Conservation (phyloP, 35 echinoderm and acorn worm genomes). For the Hemicentrotus pulcherrimus region DNA sequence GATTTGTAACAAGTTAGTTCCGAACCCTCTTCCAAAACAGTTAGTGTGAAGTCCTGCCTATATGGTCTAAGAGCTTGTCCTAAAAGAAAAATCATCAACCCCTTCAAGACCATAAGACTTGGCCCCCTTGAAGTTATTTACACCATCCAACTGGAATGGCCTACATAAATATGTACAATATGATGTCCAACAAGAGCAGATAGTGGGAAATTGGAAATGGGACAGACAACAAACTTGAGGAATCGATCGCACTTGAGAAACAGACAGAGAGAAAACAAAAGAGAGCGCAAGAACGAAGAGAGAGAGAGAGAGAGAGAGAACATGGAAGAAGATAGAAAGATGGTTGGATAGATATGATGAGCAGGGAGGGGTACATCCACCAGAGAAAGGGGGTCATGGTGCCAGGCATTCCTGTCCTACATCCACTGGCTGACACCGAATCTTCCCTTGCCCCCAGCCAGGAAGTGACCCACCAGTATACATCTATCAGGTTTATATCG, state of each 20-base stretch:
- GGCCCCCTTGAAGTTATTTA: no score
- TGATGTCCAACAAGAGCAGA: neutral
- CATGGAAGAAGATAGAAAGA: neutral
- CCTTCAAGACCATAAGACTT: no score
- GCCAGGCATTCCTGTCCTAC: neutral
- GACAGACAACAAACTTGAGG: neutral
- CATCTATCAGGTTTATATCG: conserved; percentile 4
- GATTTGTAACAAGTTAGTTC: no score
- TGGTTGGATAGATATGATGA: neutral
- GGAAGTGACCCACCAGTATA: conserved; percentile 7
- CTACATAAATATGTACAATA: no score
- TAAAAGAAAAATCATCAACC: no score
- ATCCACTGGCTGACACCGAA: neutral
- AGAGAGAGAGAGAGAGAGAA: neutral
- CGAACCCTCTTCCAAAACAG: no score
- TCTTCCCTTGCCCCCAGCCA: neutral
- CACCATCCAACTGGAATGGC: no score
- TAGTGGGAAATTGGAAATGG: neutral
- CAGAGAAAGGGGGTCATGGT: neutral
- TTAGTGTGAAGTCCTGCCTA: no score
- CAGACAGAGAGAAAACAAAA: neutral
- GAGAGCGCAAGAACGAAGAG: neutral
- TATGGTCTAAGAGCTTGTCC: no score
- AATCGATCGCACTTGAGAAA: neutral
- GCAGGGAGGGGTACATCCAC: neutral